Base-by-base conservation (phyloP, 1,140 invertebrate species). In the Drosophila ambigua region DNA sequence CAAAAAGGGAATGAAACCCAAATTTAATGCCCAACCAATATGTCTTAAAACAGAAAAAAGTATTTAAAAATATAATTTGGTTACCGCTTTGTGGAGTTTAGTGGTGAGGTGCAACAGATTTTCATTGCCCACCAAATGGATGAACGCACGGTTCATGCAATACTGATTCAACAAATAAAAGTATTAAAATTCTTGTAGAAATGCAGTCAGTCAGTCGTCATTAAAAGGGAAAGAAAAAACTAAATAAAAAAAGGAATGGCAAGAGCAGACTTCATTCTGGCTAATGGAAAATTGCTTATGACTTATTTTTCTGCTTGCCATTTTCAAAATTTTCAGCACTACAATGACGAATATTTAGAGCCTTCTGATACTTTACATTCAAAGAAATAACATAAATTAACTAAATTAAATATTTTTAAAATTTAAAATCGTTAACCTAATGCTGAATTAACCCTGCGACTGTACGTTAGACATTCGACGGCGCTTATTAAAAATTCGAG, bases 21-120 rank as follows among this genome's bases (percentile, higher is more conserved):
- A 53, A 65, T 45, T 43, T 28, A 46, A 23, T 55, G 51, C 54
- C 16, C 8, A 8, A 15, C 28, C 23, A 8, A 54, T 78, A 63
- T 61, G 77, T 53, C 68, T 66, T 67, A 50, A 66, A 84, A 69
- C 45, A 52, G 51, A 55, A 66, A 73, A 73, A 85, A 76, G 68
- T 58, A 85, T 73, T 72, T 52, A 81, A 81, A 80, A 45, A 69
- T 59, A 85, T 72, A 75, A 81, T 65, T 78, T 85, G 54, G 67
- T 81, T 81, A 72, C 71, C 52, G 59, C 46, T 63, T 48, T 55
- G 75, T 61, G 45, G 43, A 75, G 55, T 77, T 81, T 81, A 85
- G 77, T 74, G 77, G 77, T 81, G 74, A 78, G 71, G 66, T 71
- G 82, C 72, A 81, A 87, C 78, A 85, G 77, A 87, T 87, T 87